Base-by-base conservation (phyloP, 92 coral and sea anemone genomes). In the Ricordea florida region DNA sequence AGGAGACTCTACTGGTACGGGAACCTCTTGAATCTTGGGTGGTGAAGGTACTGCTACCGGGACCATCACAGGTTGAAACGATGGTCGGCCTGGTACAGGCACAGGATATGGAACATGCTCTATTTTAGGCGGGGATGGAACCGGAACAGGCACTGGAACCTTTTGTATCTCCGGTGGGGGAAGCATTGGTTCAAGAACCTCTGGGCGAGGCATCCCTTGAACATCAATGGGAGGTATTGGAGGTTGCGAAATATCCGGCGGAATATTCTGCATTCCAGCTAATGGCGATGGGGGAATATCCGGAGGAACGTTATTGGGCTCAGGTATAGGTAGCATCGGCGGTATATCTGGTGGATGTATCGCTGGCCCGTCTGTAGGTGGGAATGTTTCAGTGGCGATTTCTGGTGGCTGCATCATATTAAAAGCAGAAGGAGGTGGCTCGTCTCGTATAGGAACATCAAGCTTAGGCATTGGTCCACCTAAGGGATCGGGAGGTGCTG, bases 31-130 rank as follows among this genome's bases (percentile, higher is more conserved):
- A 18, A 84, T 78, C 17, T 47, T 65, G 4, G 89, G 84, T 8
- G 84, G 89, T 8, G 89, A 76, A 0, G 73, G 79, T 0, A 83
- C 78, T 15, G 25, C 27, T 2, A 82, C 57, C 11, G 89, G 89
- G 1, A 83, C 79, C 72, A 83, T 67, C 5, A 83, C 59, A 8
- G 79, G 84, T 26, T 65, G 84, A 29, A 89, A 59, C 14, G 89
- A 74, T 20, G 83, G 87, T 2, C 87, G 91, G 20, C 94, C 93
- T 11, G 96, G 91, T 1, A 81, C 69, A 5, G 96, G 90, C 5
- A 89, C 92, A 7, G 98, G 97, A 46, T 72, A 56, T 3, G 93
- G 91, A 20, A 85, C 80, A 43, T 69, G 90, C 29, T 80, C 61
- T 10, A 80, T 52, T 41, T 67, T 60, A 3, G 85, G 66, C 16